Evolutionary conservation across 2,888 invertebrate species (phyloP).

Genomic region (Nebria brevicollis): DNA sequence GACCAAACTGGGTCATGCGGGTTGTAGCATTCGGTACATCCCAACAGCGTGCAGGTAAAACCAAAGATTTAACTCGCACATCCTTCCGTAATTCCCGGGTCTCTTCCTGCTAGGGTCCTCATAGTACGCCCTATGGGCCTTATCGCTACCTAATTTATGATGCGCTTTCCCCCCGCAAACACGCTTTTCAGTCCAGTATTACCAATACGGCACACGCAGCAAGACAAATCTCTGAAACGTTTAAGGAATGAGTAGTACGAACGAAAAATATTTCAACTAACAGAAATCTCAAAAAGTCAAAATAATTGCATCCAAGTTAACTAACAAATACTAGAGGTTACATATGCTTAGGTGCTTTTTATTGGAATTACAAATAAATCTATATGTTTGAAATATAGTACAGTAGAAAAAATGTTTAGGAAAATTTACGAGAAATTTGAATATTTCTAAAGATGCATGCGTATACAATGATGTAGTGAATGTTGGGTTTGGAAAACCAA

Average conservation of each 20-base stretch:
- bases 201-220: not conserved
- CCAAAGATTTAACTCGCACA: constrained; percentile 24
- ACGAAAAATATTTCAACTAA: no score
- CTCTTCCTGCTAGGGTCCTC: constrained; percentile 16
- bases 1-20: not conserved
- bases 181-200: not conserved
- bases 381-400: no score
- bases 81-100: constrained; percentile 29
- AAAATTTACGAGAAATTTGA: no score
- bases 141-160: constrained; percentile 42
- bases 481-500: no score
- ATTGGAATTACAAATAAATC: no score
- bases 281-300: no score
- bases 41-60: not conserved
- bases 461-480: no score
- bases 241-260: not conserved
- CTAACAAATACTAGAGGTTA: no score
- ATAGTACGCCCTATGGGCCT: constrained; percentile 26
- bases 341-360: no score
- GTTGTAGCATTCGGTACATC: not conserved
- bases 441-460: no score
- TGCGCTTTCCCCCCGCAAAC: constrained; percentile 18
- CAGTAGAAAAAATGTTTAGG: no score
- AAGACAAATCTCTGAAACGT: not conserved
- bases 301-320: no score